These are phyloP conservation scores for Choristoneura rosaceana DNA, from an alignment of 2,888 invertebrate genomes.

Conservation along the genomic window DNA sequence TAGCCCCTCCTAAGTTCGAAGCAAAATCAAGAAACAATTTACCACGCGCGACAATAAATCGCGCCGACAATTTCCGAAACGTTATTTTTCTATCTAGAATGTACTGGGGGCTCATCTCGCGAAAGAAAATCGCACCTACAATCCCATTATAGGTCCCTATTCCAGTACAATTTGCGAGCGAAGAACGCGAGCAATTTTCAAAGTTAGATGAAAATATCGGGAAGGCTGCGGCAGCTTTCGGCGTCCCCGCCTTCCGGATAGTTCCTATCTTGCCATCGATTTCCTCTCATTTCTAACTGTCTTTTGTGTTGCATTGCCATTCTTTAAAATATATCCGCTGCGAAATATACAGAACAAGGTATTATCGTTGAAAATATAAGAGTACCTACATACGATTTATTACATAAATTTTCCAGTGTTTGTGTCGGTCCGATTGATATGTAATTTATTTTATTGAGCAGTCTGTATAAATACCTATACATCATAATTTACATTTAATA, in stretches of 20 bases:
- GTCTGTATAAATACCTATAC: too few relatives aligned
- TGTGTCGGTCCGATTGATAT: background rate
- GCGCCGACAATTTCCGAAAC: conserved; percentile 80
- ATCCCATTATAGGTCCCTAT: conserved; percentile 83
- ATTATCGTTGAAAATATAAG: too few relatives aligned
- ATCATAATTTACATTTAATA: too few relatives aligned
- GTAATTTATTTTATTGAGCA: too few relatives aligned
- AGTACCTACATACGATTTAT: background rate
- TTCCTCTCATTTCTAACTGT: conserved; percentile 50
- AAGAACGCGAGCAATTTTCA: conserved; percentile 78
- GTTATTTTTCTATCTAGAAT: conserved; percentile 78
- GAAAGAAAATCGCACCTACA: conserved; percentile 81
- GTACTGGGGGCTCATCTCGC: conserved; percentile 66
- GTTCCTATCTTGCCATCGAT: conserved; percentile 57
- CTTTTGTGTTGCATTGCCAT: conserved; percentile 46
- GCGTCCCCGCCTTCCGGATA: conserved; percentile 53
- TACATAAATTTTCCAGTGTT: background rate
- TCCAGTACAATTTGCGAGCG: conserved; percentile 81
- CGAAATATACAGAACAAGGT: background rate
- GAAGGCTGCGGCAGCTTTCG: conserved; percentile 54
- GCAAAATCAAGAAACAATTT: conserved; percentile 75
- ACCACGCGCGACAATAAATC: conserved; percentile 71
- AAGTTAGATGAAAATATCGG: conserved; percentile 84
- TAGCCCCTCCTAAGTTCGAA: conserved; percentile 53
- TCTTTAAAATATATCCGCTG: conserved; percentile 3